A percentile compares a stretch with the other conserved stretches of the same genome.
Conservation (phyloP, 2,113 vertebrate genomes). For the Porphyrio hochstetteri region DNA sequence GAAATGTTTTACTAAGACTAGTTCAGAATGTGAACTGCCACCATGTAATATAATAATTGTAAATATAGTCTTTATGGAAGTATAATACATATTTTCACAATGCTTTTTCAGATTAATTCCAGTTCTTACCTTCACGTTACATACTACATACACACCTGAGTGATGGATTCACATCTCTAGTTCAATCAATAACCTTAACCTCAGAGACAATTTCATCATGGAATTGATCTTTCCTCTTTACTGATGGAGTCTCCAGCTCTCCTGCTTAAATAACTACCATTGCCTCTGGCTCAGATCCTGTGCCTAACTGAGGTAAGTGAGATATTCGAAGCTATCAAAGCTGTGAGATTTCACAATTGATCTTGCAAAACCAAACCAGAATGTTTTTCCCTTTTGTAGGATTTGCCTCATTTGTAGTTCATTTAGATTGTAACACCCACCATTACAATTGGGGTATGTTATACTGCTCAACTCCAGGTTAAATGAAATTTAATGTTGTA, state of each 20-base stretch:
- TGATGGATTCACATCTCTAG: not conserved
- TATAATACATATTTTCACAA: not conserved
- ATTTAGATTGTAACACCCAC: no score
- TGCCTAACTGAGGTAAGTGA: not conserved
- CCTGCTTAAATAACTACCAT: constrained; percentile 6
- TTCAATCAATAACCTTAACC: not conserved
- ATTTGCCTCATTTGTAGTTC: not conserved
- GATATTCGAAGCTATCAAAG: not conserved
- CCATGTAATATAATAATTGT: not conserved
- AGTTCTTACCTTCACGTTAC: not conserved
- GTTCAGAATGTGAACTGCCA: not conserved
- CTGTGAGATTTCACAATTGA: not conserved
- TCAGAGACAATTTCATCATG: not conserved
- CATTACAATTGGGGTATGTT: rapidly evolving
- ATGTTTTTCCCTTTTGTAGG: not conserved
- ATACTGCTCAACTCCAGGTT: not conserved
- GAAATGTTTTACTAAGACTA: not conserved
- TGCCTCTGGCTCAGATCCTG: not conserved
- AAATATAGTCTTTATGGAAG: not conserved
- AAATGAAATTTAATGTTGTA: not conserved
- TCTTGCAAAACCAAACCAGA: not conserved
- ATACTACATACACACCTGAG: not conserved
- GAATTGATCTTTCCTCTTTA: not conserved
- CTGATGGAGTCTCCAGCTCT: not conserved
- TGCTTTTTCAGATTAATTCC: not conserved